Evolutionary conservation across 2,888 invertebrate species (phyloP), one percentile per base, ranked within the genome.

Genomic region (Erebia aethiops): DNA sequence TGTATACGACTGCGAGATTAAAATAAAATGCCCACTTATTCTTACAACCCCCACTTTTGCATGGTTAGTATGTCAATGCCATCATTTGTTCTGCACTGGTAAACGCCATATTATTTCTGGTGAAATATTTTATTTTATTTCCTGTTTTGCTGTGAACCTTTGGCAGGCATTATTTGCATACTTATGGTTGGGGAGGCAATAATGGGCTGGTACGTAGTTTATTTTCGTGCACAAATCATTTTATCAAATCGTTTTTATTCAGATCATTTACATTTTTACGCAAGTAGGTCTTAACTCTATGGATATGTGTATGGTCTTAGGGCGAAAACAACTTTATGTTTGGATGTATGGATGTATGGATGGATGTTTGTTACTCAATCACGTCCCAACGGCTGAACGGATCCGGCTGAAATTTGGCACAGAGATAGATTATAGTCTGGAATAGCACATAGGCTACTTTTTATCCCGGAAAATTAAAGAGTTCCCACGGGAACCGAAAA

Each of bases 81-180:
- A 63, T 69, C 65, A 58, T 72, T 74, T 61, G 69, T 73, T 63
- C 57, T 64, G 73, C 64, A 65, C 62, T 58, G 61, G 46, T 67
- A 60, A 60, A 69, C 65, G 65, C 71, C 70, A 72, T 74, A 74
- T 74, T 51, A n/a, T 54, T 74, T 72, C 51, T 41, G 61, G 56
- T 52, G 65, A 70, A 68, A 65, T 70, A 69, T 69, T 74, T 18
- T 70, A 46, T 69, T 71, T 68, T 63, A 60, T 75, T 75, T 74
- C 72, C 72, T 74, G 72, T 74, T 74, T 70, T 71, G 63, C 70
- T 62, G 67, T 70, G 58, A 74, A 69, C 71, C 60, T 70, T 72
- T 67, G 70, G 61, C 49, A 62, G 65, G 57, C 43, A 60, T 64
- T 74, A 74, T 74, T 74, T 74, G 72, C 74, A 74, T 74, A 67